phyloP scores from a whole-genome alignment of 2,113 vertebrate species.

The Zapus hudsonius region DNA sequence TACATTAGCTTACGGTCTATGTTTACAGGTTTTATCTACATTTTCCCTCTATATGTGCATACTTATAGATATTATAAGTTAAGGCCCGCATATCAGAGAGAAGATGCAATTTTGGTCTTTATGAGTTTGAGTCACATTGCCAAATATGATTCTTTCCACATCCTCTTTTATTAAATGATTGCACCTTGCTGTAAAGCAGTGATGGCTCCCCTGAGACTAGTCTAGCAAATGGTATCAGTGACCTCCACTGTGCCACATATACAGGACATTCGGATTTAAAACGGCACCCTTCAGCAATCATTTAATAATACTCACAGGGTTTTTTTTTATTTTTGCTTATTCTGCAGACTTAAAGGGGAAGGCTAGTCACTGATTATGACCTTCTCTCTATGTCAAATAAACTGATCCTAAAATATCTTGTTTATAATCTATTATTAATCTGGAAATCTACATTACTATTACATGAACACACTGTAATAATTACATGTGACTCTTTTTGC shows the following conservation, averaged over 20 bases:
- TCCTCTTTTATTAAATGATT: background rate
- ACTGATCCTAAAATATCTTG: background rate
- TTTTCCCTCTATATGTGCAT: no score
- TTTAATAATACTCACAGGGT: background rate
- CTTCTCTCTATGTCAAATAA: background rate
- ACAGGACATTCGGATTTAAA: background rate
- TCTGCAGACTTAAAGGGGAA: background rate
- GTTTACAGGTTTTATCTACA: no score
- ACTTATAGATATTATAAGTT: no score
- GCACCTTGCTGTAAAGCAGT: background rate
- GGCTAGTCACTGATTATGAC: background rate
- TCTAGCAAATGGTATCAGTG: background rate
- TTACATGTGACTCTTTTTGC: background rate
- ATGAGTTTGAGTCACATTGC: no score
- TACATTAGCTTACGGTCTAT: no score
- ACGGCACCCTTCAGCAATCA: background rate
- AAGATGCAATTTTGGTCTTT: no score
- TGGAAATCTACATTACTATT: background rate
- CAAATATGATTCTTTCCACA: no score
- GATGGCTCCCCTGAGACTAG: background rate
- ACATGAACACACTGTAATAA: background rate
- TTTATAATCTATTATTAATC: constrained; percentile 21
- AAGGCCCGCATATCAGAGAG: no score
- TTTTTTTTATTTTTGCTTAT: background rate
- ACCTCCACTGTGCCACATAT: background rate